Evolutionary conservation across 2,888 invertebrate genomes (phyloP).

Genomic region (Plagodis dolabraria): DNA sequence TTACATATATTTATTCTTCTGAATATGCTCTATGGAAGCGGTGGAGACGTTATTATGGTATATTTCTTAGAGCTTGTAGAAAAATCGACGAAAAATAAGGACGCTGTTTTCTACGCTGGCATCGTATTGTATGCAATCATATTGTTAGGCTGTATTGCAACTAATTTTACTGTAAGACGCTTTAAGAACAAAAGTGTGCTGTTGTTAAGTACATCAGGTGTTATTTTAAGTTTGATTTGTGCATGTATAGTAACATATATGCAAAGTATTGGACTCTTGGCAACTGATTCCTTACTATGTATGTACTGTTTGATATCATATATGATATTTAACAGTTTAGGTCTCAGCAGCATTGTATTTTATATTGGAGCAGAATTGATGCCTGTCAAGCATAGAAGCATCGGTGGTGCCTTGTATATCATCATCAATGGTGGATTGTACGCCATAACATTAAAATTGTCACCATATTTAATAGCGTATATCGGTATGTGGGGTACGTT

Average conservation of each 20-base stretch:
- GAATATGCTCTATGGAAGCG: constrained; percentile 34
- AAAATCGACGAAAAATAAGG: constrained; percentile 23
- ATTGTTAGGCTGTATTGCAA: constrained; percentile 16
- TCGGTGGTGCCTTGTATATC: constrained; percentile 33
- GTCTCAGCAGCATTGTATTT: constrained; percentile 28
- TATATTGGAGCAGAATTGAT: constrained; percentile 31
- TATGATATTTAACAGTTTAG: constrained; percentile 27
- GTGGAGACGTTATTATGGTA: constrained; percentile 31
- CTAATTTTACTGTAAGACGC: constrained; percentile 16
- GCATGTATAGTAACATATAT: constrained; percentile 22
- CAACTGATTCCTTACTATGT: constrained; percentile 26
- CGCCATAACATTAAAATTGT: constrained; percentile 27
- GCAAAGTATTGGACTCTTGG: constrained; percentile 22
- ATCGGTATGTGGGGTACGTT: constrained; percentile 33
- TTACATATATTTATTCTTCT: constrained; percentile 29
- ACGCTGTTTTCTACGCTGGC: constrained; percentile 26
- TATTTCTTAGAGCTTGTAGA: constrained; percentile 33
- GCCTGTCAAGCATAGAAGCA: constrained; percentile 35
- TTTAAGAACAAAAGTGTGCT: constrained; percentile 31
- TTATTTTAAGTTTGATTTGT: constrained; percentile 20
- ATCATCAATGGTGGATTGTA: constrained; percentile 32
- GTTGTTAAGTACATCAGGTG: constrained; percentile 23
- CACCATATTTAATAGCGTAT: constrained; percentile 33
- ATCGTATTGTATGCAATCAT: constrained; percentile 27
- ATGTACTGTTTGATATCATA: constrained; percentile 31